Evolutionary conservation across 2,113 vertebrate species (phyloP).

Genomic region (Colossoma macropomum): DNA sequence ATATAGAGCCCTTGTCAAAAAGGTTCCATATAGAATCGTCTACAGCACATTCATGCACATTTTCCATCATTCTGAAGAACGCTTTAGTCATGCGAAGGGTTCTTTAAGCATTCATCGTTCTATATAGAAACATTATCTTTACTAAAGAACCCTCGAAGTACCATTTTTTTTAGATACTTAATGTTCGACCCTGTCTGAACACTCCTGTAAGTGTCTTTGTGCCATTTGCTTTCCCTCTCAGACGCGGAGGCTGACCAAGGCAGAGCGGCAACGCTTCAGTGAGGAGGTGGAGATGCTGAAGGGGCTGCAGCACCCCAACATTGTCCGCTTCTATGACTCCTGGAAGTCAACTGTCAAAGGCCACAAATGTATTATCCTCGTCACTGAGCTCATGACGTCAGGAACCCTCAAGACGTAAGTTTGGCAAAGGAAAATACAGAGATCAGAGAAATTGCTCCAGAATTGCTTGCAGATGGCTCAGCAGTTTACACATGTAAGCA

Average conservation of each 20-base stretch:
- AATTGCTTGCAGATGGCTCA: slow-evolving; percentile 26
- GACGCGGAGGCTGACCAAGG: slow-evolving; percentile 86
- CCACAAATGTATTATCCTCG: slow-evolving; percentile 89
- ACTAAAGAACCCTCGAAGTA: no score
- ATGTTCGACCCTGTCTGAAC: no score
- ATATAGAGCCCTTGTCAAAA: no score
- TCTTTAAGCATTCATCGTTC: no score
- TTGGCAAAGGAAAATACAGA: neutral
- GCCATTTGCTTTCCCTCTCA: slow-evolving; percentile 55
- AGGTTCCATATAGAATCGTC: no score
- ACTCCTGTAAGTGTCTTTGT: no score
- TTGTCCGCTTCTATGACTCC: slow-evolving; percentile 94
- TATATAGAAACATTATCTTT: no score
- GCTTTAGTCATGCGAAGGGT: no score
- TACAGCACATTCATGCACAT: no score
- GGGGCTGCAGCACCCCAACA: slow-evolving; percentile 94
- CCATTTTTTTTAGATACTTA: no score
- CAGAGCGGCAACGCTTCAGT: slow-evolving; percentile 87
- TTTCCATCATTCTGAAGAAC: no score
- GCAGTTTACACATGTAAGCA: neutral
- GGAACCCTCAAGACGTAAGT: slow-evolving; percentile 96
- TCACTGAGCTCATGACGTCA: slow-evolving; percentile 96
- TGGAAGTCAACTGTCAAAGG: slow-evolving; percentile 89
- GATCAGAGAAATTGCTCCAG: neutral
- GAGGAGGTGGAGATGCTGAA: slow-evolving; percentile 98